These are phyloP conservation scores for Poeciliopsis gracilis DNA, from an alignment of 2,797 vertebrate genomes.

Conservation along the genomic window DNA sequence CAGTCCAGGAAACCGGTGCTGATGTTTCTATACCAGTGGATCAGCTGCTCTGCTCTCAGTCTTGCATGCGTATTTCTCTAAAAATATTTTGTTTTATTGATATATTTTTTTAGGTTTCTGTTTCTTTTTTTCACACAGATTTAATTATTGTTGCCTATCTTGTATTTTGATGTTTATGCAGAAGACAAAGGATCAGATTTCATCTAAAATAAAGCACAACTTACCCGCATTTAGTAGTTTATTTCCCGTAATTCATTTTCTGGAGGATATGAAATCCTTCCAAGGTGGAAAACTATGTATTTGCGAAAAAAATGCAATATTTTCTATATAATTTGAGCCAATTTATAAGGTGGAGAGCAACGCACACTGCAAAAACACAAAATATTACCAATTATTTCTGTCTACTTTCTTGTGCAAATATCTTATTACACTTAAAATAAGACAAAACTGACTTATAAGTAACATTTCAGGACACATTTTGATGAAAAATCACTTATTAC, in stretches of 20 bases:
- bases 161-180: not conserved
- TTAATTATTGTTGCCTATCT: not conserved
- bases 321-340: not conserved
- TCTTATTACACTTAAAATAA: too few species aligned
- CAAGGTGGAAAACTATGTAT: not conserved
- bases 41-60: constrained; percentile 45
- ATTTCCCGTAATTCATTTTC: not conserved
- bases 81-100: constrained; percentile 71
- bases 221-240: not conserved
- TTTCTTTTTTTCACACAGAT: constrained; percentile 39
- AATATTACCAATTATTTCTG: too few species aligned
- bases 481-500: too few species aligned
- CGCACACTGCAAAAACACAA: not conserved
- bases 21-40: constrained; percentile 82
- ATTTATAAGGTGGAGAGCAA: not conserved
- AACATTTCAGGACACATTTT: too few species aligned
- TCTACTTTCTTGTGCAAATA: too few species aligned
- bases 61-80: constrained; percentile 59
- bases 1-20: constrained; percentile 88
- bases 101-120: constrained; percentile 79
- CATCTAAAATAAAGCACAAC: not conserved
- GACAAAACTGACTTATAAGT: too few species aligned
- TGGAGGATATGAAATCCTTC: not conserved
- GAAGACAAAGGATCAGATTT: not conserved
- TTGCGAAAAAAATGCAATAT: not conserved